Evolutionary conservation across 2,113 vertebrate genomes (phyloP).

Genomic region (Sarotherodon lohbergeri): DNA sequence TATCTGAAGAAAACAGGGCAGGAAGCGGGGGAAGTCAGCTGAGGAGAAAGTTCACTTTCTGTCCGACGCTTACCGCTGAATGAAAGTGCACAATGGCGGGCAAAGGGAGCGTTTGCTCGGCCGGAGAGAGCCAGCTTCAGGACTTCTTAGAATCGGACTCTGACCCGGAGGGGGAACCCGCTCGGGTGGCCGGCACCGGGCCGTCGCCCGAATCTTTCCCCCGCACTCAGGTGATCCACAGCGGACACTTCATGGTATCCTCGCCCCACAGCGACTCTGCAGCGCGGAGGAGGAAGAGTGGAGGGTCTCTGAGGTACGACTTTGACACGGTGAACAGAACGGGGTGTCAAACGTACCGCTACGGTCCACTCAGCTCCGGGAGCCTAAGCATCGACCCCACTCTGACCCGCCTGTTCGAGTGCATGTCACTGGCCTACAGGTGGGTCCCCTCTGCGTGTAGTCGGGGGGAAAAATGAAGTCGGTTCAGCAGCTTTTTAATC

Average conservation of each 20-base stretch:
- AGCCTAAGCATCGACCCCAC: conserved; percentile 92
- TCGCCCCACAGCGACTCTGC: conserved; percentile 86
- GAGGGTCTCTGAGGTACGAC: conserved; percentile 45
- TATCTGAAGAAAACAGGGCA: neutral
- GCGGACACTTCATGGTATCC: conserved; percentile 98
- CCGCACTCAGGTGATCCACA: conserved; percentile 89
- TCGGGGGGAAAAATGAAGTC: neutral
- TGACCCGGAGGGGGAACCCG: conserved; percentile 69
- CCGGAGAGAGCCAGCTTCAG: conserved; percentile 13
- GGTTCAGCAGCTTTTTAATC: neutral
- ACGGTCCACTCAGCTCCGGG: conserved; percentile 70
- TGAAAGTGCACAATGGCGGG: conserved; percentile 41
- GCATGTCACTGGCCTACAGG: conserved; percentile 98
- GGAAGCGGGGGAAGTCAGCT: neutral
- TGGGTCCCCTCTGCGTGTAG: conserved; percentile 47
- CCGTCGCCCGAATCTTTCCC: neutral
- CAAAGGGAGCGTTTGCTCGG: conserved; percentile 1
- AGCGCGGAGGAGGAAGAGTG: conserved; percentile 70
- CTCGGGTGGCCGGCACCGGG: conserved; percentile 7
- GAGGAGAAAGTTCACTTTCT: conserved; percentile 33
- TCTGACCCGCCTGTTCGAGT: conserved; percentile 92
- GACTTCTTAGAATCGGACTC: conserved; percentile 77
- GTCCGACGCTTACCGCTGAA: neutral
- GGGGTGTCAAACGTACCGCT: conserved; percentile 69
- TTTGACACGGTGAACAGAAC: conserved; percentile 73